Base-by-base conservation (phyloP, 2,888 invertebrate genomes). In the Carterocephalus palaemon region DNA sequence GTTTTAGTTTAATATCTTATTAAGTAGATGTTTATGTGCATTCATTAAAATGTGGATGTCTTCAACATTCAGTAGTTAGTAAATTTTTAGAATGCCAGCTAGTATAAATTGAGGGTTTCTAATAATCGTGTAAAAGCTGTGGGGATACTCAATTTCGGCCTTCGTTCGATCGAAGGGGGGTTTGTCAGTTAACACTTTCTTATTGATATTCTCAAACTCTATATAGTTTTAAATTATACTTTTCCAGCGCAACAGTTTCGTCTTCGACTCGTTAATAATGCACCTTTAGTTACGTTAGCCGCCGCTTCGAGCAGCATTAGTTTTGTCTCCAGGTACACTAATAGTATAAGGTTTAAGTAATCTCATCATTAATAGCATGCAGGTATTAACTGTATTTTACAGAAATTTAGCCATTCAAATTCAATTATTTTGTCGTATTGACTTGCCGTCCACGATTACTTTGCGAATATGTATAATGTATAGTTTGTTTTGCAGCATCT, bases 21-120 rank as follows among this genome's bases (percentile, higher is more conserved):
- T 75, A 75, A 68, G 74, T 84, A 84, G 83, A 74, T 75, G 79
- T 83, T 78, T 77, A 78, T 65, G 72, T 75, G 77, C 79, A 84
- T 78, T 78, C 72, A 75, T 78, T 70, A 63, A 70, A 57, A 64
- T 68, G 67, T 77, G 83, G 49, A 80, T 84, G 83, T 71, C 64
- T 67, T 71, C 70, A 68, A 78, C 82, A 82, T 86, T 83, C 81
- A 62, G 68, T 85, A 85, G 85, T 75, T 85, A 85, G 85, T 83
- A 79, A 86, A 85, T 80, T 84, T 71, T 81, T 86, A 86, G 86
- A 74, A 79, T 84, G 86, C 86, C 85, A 86, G 86, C 77, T 86
- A 86, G 84, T 70, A 69, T 83, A 83, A 83, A 83, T 80, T 80
- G 68, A 74, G 67, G n/a, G 67, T 73, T 76, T 65, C 64, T 69